Evolutionary conservation across 2,113 vertebrate genomes (phyloP).

Genomic region (Uropsilus gracilis): DNA sequence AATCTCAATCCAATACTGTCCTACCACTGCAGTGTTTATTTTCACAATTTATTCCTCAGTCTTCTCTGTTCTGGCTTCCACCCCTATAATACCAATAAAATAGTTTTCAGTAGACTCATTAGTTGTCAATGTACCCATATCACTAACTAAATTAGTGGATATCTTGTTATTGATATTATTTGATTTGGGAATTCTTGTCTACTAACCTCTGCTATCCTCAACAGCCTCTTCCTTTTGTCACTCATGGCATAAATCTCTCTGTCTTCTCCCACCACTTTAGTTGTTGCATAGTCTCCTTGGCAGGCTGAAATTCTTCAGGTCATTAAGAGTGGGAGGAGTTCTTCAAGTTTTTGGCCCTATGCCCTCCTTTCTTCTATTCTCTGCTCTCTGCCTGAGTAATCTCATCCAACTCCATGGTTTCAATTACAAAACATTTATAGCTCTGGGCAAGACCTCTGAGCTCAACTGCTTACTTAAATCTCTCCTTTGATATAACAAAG

Average conservation of each 20-base stretch:
- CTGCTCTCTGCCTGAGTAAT: conserved; percentile 14
- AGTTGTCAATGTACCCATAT: background rate
- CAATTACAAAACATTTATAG: conserved; percentile 69
- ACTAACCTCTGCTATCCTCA: background rate
- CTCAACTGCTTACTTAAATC: conserved; percentile 51
- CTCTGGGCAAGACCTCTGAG: conserved; percentile 35
- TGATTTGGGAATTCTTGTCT: background rate
- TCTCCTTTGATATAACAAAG: conserved; percentile 55
- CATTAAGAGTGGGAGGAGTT: conserved; percentile 53
- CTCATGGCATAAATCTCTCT: background rate
- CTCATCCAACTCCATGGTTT: conserved; percentile 65
- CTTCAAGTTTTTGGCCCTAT: conserved; percentile 46
- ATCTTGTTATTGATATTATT: background rate
- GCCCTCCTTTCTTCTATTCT: conserved; percentile 51
- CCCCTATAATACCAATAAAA: background rate
- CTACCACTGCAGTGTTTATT: background rate
- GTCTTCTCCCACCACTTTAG: background rate
- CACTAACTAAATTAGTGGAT: background rate
- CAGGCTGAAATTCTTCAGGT: background rate
- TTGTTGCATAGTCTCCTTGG: conserved; percentile 32
- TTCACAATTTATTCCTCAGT: background rate
- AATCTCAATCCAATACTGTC: background rate
- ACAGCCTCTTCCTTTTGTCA: background rate
- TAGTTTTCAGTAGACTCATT: background rate
- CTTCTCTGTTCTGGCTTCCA: background rate